phyloP scores from a whole-genome alignment of 2,888 invertebrate genomes.

The Plebejus anna region DNA sequence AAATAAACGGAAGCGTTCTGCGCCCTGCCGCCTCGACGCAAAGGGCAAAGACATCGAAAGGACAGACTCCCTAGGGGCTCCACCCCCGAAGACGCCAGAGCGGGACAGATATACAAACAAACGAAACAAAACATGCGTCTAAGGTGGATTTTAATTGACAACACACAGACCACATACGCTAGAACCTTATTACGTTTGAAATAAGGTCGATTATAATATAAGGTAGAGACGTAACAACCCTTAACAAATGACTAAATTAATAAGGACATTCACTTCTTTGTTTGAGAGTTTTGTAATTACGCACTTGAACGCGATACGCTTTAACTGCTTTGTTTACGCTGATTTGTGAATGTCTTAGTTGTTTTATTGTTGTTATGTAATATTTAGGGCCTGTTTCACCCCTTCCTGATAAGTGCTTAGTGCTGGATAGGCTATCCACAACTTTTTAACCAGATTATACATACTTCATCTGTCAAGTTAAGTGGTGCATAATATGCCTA shows the following conservation, averaged over 20 bases:
- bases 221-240: slow-evolving; percentile 61
- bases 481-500: too few relatives aligned
- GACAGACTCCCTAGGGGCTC: slow-evolving; percentile 83
- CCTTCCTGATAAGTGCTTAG: too few relatives aligned
- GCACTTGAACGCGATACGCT: slow-evolving; percentile 42
- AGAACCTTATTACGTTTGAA: neutral
- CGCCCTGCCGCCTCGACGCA: slow-evolving; percentile 75
- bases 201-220: neutral
- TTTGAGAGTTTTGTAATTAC: slow-evolving; percentile 52
- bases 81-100: slow-evolving; percentile 74
- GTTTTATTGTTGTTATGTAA: neutral
- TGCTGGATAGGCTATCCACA: too few relatives aligned
- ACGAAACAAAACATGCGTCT: slow-evolving; percentile 61
- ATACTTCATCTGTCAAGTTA: too few relatives aligned
- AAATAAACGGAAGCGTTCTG: slow-evolving; percentile 50
- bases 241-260: slow-evolving; percentile 73
- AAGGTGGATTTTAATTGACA: slow-evolving; percentile 79
- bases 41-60: slow-evolving; percentile 82
- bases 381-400: neutral
- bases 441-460: too few relatives aligned
- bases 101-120: slow-evolving; percentile 57
- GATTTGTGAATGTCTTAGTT: neutral
- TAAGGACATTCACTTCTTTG: slow-evolving; percentile 65
- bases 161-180: slow-evolving; percentile 53
- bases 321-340: slow-evolving; percentile 42